Conservation (phyloP, 2,888 invertebrate genomes). For the Octodonta nipae region DNA sequence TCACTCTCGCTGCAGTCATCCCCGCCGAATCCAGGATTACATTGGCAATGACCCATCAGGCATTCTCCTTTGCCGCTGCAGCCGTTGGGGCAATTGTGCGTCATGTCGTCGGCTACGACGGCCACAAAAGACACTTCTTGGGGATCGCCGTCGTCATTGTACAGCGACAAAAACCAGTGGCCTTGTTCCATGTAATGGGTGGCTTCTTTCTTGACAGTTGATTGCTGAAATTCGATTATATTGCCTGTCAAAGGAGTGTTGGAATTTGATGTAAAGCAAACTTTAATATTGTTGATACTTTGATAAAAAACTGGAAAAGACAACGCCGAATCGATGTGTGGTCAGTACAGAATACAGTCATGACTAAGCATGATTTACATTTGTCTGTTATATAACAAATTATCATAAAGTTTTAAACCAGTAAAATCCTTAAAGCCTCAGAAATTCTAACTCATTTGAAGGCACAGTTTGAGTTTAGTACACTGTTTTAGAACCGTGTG, state of each 20-base stretch:
- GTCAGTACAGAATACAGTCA: too few species aligned
- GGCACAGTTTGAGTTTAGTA: too few species aligned
- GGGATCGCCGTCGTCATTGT: constrained; percentile 88
- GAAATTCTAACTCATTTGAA: too few species aligned
- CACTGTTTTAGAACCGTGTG: too few species aligned
- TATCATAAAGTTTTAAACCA: too few species aligned
- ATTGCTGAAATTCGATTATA: constrained; percentile 42
- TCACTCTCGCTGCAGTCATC: constrained; percentile 93
- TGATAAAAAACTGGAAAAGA: not conserved
- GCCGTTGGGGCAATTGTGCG: constrained; percentile 87
- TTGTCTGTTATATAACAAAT: too few species aligned
- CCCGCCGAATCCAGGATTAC: constrained; percentile 91
- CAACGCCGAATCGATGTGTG: not conserved
- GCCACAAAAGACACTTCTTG: constrained; percentile 78
- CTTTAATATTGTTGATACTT: not conserved
- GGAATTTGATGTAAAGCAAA: not conserved
- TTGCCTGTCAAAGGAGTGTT: not conserved
- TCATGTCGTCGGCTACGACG: constrained; percentile 79
- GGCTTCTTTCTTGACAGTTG: constrained; percentile 79
- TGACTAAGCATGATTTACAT: too few species aligned
- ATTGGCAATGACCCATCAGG: constrained; percentile 85
- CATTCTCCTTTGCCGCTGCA: constrained; percentile 96
- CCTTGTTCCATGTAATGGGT: constrained; percentile 93
- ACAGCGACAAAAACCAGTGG: constrained; percentile 88
- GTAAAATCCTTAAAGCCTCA: too few species aligned